Evolutionary conservation across 1,140 invertebrate species (phyloP).

Genomic region (Scaptomyza hsui): DNA sequence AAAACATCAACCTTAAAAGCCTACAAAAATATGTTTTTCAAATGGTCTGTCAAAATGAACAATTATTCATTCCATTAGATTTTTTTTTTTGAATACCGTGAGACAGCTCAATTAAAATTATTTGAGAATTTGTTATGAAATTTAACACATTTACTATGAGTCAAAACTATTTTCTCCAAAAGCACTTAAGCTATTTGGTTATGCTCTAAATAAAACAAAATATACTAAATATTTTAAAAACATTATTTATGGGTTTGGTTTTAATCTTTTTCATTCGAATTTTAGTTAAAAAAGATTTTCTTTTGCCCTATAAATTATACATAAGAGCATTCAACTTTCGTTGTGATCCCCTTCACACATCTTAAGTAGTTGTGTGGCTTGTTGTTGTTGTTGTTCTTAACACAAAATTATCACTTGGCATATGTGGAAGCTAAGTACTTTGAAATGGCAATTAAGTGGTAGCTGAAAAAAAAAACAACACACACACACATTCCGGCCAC

Average conservation of each 20-base stretch:
- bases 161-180: no score
- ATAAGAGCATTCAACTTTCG: neutral
- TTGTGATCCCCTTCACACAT: neutral
- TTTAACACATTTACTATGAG: neutral
- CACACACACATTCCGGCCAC: slow-evolving; percentile 18
- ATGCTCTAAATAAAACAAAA: neutral
- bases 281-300: no score
- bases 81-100: no score
- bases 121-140: no score
- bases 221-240: no score
- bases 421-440: slow-evolving; percentile 58
- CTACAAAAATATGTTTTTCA: no score
- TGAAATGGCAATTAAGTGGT: slow-evolving; percentile 71
- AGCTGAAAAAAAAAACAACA: slow-evolving; percentile 46
- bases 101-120: no score
- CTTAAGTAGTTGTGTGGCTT: neutral
- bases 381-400: slow-evolving; percentile 27
- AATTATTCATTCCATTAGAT: no score
- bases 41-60: no score
- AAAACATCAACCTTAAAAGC: no score
- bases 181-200: neutral
- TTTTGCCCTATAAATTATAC: neutral
- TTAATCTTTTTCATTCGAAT: no score
- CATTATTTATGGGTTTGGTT: no score
- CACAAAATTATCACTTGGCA: slow-evolving; percentile 56